Conservation (phyloP, 2,113 vertebrate genomes). For the Anoura caudifer region DNA sequence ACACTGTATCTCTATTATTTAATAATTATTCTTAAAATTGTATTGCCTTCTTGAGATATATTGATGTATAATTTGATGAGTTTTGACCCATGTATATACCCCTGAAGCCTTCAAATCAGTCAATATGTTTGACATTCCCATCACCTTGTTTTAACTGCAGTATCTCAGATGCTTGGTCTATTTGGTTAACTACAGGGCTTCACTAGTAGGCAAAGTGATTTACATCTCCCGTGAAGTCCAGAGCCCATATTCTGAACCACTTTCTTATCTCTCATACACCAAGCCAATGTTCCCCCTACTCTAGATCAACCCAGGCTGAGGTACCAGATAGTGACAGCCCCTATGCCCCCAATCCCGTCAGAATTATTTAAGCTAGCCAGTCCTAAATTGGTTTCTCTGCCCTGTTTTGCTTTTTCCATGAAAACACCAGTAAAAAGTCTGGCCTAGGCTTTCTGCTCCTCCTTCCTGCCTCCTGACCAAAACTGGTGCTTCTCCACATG, state of each 20-base stretch:
- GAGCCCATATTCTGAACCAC: not conserved
- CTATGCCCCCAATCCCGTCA: not conserved
- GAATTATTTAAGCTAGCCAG: not conserved
- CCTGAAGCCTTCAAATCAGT: not conserved
- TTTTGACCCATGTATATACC: not conserved
- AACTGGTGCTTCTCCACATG: not conserved
- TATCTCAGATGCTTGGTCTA: not conserved
- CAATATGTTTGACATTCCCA: slow-evolving; percentile 22
- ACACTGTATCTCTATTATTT: not conserved
- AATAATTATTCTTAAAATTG: slow-evolving; percentile 2
- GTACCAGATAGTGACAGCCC: not conserved
- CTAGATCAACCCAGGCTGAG: not conserved
- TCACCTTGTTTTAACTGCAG: not conserved
- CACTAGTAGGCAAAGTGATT: not conserved
- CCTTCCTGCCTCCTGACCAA: not conserved
- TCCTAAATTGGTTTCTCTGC: not conserved
- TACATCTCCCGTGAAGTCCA: not conserved
- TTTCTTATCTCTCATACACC: not conserved
- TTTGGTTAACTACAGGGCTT: not conserved
- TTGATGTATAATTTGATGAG: not conserved
- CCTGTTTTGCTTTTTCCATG: not conserved
- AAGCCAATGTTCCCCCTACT: not conserved
- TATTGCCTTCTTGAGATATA: not conserved
- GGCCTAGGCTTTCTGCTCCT: not conserved
- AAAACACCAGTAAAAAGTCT: not conserved